Percentiles rank a stretch among this genome's conserved stretches.
Evolutionary conservation across 2,797 vertebrate species (phyloP).

Genomic region (Cirrhinus mrigala): DNA sequence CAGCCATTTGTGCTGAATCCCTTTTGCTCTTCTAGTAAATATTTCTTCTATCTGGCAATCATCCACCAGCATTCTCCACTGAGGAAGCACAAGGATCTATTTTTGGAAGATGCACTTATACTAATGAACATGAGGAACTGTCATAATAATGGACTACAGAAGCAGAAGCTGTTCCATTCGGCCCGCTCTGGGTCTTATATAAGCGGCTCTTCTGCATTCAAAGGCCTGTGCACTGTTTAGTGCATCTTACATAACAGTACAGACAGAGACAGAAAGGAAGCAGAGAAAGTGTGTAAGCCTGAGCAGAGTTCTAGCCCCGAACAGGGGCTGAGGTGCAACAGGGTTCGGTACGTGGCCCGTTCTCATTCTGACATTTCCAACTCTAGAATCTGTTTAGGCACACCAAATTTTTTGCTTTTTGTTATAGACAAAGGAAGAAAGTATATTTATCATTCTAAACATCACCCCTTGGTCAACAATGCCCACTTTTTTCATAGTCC

Average conservation of each 20-base stretch:
- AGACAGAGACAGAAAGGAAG: slow-evolving; percentile 54
- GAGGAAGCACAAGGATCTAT: slow-evolving; percentile 21
- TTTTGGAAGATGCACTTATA: slow-evolving; percentile 34
- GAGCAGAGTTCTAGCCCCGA: neutral
- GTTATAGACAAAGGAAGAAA: neutral
- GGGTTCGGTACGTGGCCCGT: slow-evolving; percentile 37
- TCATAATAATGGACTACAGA: slow-evolving; percentile 31
- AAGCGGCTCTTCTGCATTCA: slow-evolving; percentile 63
- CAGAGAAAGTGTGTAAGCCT: slow-evolving; percentile 17
- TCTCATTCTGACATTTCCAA: slow-evolving; percentile 4
- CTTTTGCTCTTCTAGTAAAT: slow-evolving; percentile 7
- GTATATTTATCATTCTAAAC: neutral
- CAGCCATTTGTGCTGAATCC: neutral
- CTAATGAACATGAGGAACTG: slow-evolving; percentile 42
- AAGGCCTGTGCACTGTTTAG: slow-evolving; percentile 54
- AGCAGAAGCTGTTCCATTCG: slow-evolving; percentile 61
- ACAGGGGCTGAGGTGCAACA: neutral
- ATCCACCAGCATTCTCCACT: neutral
- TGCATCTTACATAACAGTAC: slow-evolving; percentile 69
- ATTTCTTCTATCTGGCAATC: slow-evolving; percentile 12
- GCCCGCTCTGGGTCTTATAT: slow-evolving; percentile 69
- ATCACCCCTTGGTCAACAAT: neutral
- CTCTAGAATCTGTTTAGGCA: neutral
- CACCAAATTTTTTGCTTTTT: no score
- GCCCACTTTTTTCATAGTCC: neutral